Evolutionary conservation across 1,140 invertebrate genomes (phyloP).

Genomic region (Acromyrmex heyeri): DNA sequence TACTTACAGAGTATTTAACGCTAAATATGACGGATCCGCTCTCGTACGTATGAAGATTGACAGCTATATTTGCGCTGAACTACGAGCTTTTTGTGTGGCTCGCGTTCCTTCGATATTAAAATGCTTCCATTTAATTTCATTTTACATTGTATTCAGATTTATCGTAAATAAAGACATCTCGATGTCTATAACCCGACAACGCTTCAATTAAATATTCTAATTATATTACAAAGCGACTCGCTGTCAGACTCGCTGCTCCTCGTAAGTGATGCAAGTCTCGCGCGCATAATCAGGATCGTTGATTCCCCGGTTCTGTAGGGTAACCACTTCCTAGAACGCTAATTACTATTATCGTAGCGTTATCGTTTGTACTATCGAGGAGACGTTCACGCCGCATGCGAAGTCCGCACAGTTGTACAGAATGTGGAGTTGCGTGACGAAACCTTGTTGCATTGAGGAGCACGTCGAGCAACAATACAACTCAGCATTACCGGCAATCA

Average conservation of each 20-base stretch:
- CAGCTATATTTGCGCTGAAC: slow-evolving; percentile 8
- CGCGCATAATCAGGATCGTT: slow-evolving; percentile 64
- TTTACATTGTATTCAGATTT: not conserved
- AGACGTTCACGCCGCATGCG: slow-evolving; percentile 25
- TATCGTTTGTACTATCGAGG: slow-evolving; percentile 67
- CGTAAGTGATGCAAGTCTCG: not conserved
- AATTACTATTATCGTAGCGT: slow-evolving; percentile 68
- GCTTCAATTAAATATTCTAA: slow-evolving; percentile 28
- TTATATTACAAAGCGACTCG: slow-evolving; percentile 24
- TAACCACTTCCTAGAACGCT: slow-evolving; percentile 74
- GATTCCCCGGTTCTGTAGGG: slow-evolving; percentile 42
- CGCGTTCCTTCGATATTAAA: not conserved
- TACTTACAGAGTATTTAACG: slow-evolving; percentile 36
- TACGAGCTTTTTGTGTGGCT: not conserved
- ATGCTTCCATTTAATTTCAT: not conserved
- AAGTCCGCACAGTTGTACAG: not conserved
- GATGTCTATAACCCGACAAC: not conserved
- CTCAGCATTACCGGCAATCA: not conserved
- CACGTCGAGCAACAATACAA: not conserved
- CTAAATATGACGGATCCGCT: slow-evolving; percentile 25
- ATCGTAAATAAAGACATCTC: not conserved
- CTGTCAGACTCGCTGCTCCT: not conserved
- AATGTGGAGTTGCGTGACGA: slow-evolving; percentile 7
- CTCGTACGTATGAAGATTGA: not conserved
- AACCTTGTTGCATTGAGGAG: slow-evolving; percentile 9